phyloP scores from a whole-genome alignment of 1,140 invertebrate species.

The Caenorhabditis briggsae region DNA sequence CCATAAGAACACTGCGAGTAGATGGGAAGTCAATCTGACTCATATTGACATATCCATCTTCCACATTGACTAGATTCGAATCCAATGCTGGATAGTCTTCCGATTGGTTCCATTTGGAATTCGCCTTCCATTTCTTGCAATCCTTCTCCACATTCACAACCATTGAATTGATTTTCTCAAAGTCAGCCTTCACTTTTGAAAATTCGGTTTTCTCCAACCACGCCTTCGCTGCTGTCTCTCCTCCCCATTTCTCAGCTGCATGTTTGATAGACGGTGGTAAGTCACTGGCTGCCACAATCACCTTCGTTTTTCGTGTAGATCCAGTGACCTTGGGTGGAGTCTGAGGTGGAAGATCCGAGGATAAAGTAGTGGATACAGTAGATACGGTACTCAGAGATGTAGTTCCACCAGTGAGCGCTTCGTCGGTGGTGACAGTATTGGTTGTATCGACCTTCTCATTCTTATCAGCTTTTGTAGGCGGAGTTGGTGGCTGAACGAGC shows the following conservation, averaged over 20 bases:
- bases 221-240: not conserved
- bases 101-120: not conserved
- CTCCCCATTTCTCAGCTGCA: not conserved
- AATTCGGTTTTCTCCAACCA: not conserved
- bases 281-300: too few species aligned
- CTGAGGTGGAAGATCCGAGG: too few species aligned
- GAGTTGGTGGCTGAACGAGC: too few species aligned
- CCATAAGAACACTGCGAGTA: not conserved
- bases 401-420: too few species aligned
- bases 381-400: too few species aligned
- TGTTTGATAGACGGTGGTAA: too few species aligned
- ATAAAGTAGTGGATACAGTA: too few species aligned
- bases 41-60: not conserved
- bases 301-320: too few species aligned
- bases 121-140: conserved; percentile 18
- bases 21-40: not conserved
- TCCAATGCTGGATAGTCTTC: not conserved
- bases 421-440: too few species aligned
- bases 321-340: too few species aligned
- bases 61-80: not conserved
- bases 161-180: not conserved
- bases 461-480: too few species aligned
- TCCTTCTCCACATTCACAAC: not conserved
- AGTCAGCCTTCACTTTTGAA: not conserved
- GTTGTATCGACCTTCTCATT: too few species aligned